Evolutionary conservation across 2,113 vertebrate species (phyloP).

Genomic region (Rostratula benghalensis): DNA sequence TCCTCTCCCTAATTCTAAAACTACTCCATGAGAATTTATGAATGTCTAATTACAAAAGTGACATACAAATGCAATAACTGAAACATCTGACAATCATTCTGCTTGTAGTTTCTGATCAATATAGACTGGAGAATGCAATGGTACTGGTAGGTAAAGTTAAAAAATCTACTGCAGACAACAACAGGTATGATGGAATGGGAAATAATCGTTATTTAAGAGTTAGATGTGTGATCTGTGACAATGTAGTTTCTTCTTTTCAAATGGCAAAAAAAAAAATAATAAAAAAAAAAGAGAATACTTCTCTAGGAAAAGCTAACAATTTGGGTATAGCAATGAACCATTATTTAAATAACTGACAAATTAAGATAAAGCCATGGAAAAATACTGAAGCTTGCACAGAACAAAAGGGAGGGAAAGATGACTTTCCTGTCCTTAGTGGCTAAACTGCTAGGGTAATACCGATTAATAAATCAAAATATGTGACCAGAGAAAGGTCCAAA

Average conservation of each 20-base stretch:
- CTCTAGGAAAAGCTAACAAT: not conserved
- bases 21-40: not conserved
- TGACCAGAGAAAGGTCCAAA: not conserved
- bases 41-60: not conserved
- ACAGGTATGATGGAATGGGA: not conserved
- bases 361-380: not conserved
- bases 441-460: not conserved
- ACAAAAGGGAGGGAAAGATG: rapidly evolving
- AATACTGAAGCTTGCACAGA: not conserved
- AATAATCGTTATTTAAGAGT: not conserved
- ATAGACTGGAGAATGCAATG: not conserved
- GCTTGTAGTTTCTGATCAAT: not conserved
- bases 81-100: not conserved
- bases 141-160: not conserved
- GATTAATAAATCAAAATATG: not conserved
- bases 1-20: not conserved
- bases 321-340: not conserved
- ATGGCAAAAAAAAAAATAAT: not conserved
- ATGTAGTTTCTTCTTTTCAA: not conserved
- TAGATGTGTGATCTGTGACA: not conserved
- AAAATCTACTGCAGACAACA: not conserved
- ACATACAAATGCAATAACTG: not conserved
- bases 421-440: not conserved
- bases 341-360: not conserved
- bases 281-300: not conserved